These are phyloP conservation scores for Apodemia zela DNA, from an alignment of 2,888 invertebrate species.

Conservation along the genomic window DNA sequence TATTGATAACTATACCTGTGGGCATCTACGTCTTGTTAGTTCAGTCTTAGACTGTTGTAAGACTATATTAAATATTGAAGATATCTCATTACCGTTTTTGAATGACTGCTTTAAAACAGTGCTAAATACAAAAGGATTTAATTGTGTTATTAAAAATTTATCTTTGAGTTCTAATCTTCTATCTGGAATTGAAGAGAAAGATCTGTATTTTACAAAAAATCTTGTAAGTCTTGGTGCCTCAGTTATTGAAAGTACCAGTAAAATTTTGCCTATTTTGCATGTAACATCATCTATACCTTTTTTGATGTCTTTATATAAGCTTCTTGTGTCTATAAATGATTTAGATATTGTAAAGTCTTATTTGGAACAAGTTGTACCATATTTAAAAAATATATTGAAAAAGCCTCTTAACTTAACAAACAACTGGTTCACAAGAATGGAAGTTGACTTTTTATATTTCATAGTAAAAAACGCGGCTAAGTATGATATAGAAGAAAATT, in stretches of 20 bases:
- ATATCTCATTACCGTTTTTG: conserved; percentile 48
- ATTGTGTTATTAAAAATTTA: conserved; percentile 57
- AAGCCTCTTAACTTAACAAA: conserved; percentile 61
- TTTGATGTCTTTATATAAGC: conserved; percentile 58
- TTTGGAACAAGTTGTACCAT: conserved; percentile 56
- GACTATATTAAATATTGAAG: conserved; percentile 50
- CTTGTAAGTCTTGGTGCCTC: conserved; percentile 54
- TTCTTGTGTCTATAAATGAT: conserved; percentile 50
- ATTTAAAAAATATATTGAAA: conserved; percentile 60
- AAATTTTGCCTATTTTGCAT: conserved; percentile 60
- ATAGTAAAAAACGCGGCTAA: conserved; percentile 63
- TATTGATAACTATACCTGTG: conserved; percentile 63
- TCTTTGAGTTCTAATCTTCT: conserved; percentile 62
- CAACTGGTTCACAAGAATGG: conserved; percentile 84
- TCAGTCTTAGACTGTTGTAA: conserved; percentile 61
- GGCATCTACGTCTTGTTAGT: conserved; percentile 59
- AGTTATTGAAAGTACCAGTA: conserved; percentile 54
- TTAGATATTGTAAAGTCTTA: conserved; percentile 56
- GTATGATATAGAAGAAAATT: conserved; percentile 54
- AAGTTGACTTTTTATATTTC: conserved; percentile 78
- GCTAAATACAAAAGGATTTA: conserved; percentile 67
- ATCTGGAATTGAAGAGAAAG: conserved; percentile 54
- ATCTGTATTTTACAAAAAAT: conserved; percentile 55
- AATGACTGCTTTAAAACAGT: conserved; percentile 52
- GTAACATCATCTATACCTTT: conserved; percentile 60